Conservation (phyloP, 2,888 invertebrate species). For the Acleris literana region DNA sequence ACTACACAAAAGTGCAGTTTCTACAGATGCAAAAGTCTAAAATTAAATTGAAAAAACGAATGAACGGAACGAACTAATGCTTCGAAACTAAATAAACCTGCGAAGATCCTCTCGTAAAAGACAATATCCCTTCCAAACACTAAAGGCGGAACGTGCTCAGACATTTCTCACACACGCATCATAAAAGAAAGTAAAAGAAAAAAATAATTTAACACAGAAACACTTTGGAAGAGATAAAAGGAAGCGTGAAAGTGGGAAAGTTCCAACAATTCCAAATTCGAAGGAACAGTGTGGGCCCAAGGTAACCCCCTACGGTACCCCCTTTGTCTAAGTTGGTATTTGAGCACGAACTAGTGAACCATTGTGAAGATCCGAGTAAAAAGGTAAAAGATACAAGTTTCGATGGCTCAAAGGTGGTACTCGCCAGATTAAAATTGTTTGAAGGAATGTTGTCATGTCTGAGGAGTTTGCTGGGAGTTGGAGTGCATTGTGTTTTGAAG, state of each 20-base stretch:
- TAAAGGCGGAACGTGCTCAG: slow-evolving; percentile 43
- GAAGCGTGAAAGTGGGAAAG: slow-evolving; percentile 77
- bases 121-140: slow-evolving; percentile 41
- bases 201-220: slow-evolving; percentile 77
- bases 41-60: too few species aligned
- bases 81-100: slow-evolving; percentile 4
- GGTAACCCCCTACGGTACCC: slow-evolving; percentile 67
- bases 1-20: too few species aligned
- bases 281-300: slow-evolving; percentile 68
- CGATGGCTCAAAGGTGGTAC: slow-evolving; percentile 50
- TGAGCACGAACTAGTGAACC: slow-evolving; percentile 63
- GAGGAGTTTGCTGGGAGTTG: neutral
- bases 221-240: slow-evolving; percentile 75
- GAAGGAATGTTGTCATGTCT: slow-evolving; percentile 17
- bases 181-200: slow-evolving; percentile 62
- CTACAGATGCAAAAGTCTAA: too few species aligned
- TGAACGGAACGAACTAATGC: neutral
- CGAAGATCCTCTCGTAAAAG: slow-evolving; percentile 11
- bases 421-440: slow-evolving; percentile 42
- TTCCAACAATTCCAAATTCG: slow-evolving; percentile 65
- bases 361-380: slow-evolving; percentile 55
- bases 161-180: slow-evolving; percentile 60
- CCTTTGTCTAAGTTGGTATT: slow-evolving; percentile 80
- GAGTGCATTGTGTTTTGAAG: neutral
- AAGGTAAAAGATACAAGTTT: slow-evolving; percentile 57